Percentiles rank a stretch among this genome's conserved stretches.
Evolutionary conservation across 2,888 invertebrate species (phyloP).

Genomic region (Caradrina clavipalpis): DNA sequence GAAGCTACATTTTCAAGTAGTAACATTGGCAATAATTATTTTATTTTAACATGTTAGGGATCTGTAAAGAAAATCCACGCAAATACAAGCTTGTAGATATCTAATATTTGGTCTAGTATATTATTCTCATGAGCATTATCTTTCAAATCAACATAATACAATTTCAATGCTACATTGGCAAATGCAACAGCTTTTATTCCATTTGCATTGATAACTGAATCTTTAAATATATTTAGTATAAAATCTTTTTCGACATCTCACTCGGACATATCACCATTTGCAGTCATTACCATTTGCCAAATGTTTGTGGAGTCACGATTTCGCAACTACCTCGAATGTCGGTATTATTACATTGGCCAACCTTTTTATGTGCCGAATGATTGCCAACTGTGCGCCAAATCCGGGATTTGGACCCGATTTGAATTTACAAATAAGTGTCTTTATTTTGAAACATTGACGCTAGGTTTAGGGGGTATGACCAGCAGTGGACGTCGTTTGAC

Average conservation of each 20-base stretch:
- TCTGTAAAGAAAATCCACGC: too few relatives aligned
- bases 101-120: not conserved
- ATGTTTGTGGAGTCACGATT: slow-evolving; percentile 61
- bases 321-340: slow-evolving; percentile 51
- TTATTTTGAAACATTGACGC: not conserved
- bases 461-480: too few relatives aligned
- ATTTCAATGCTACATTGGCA: not conserved
- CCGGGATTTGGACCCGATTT: not conserved
- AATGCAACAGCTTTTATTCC: not conserved
- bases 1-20: too few relatives aligned
- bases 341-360: slow-evolving; percentile 51
- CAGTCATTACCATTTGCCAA: slow-evolving; percentile 60
- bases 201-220: slow-evolving; percentile 15
- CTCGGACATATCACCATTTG: slow-evolving; percentile 49
- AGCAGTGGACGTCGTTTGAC: too few relatives aligned
- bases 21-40: too few relatives aligned
- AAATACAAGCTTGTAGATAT: too few relatives aligned
- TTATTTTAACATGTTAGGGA: too few relatives aligned
- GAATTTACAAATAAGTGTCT: not conserved
- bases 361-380: slow-evolving; percentile 33
- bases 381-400: slow-evolving; percentile 23
- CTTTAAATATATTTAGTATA: slow-evolving; percentile 24
- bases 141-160: slow-evolving; percentile 1
- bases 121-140: not conserved
- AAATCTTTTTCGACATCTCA: slow-evolving; percentile 49